A percentile compares a stretch with the other conserved stretches of the same genome.
Evolutionary conservation across 2,888 invertebrate genomes (phyloP).

Genomic region (Lasioglossum villosulum): DNA sequence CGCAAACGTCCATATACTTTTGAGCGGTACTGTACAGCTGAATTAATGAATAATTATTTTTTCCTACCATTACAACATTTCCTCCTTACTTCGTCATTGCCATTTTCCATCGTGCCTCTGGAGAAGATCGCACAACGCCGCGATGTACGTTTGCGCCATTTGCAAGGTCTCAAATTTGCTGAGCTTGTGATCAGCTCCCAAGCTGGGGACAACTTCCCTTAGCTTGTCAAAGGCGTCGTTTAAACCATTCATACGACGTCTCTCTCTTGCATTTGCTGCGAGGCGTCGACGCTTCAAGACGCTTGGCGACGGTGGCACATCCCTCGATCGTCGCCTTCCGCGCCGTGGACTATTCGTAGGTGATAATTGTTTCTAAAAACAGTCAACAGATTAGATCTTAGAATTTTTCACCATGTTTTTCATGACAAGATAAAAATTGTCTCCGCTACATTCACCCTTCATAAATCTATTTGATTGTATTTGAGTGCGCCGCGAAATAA

Average conservation of each 20-base stretch:
- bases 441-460: too few species aligned
- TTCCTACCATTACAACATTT: neutral
- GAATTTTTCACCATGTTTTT: neutral
- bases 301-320: slow-evolving; percentile 86
- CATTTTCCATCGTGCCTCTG: slow-evolving; percentile 82
- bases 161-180: slow-evolving; percentile 92
- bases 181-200: slow-evolving; percentile 89
- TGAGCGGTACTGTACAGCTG: too few species aligned
- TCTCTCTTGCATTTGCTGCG: slow-evolving; percentile 91
- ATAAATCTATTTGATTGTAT: too few species aligned
- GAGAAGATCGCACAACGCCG: slow-evolving; percentile 89
- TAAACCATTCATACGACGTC: slow-evolving; percentile 91
- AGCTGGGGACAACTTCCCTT: slow-evolving; percentile 89
- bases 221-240: slow-evolving; percentile 91
- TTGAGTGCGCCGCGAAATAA: too few species aligned
- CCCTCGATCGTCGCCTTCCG: slow-evolving; percentile 79
- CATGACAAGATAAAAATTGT: too few species aligned
- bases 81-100: slow-evolving; percentile 34
- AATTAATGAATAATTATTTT: neutral
- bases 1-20: too few species aligned
- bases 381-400: neutral
- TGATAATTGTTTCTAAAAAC: slow-evolving; percentile 69
- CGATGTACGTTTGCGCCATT: slow-evolving; percentile 92
- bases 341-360: slow-evolving; percentile 79
- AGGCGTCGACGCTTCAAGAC: slow-evolving; percentile 88